Conservation (phyloP, 1,140 invertebrate genomes). For the Leptoteleia sp. region DNA sequence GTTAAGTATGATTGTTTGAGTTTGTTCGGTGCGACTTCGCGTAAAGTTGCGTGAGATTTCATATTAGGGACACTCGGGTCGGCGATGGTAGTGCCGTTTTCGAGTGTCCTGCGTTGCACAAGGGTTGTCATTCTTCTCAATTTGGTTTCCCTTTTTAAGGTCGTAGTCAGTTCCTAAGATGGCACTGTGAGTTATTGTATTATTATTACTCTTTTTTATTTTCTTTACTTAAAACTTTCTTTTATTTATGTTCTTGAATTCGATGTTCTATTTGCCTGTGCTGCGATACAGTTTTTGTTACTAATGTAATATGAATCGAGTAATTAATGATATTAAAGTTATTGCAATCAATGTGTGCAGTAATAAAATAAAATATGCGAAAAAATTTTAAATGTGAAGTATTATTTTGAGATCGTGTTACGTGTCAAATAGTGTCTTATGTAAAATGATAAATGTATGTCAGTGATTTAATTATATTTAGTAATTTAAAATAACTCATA, state of each 20-base stretch:
- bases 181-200: conserved; percentile 14
- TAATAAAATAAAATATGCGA: too few species aligned
- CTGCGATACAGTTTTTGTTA: too few species aligned
- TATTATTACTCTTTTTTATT: background rate
- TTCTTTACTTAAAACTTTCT: background rate
- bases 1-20: conserved; percentile 3
- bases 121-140: background rate
- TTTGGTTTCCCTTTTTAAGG: conserved; percentile 1
- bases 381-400: too few species aligned
- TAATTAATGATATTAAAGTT: too few species aligned
- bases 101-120: conserved; percentile 5
- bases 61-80: background rate
- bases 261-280: too few species aligned
- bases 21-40: conserved; percentile 10
- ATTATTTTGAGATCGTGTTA: too few species aligned
- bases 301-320: too few species aligned
- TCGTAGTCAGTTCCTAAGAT: background rate
- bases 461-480: background rate
- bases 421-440: too few species aligned
- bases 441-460: conserved; percentile 11
- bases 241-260: too few species aligned
- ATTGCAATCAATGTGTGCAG: too few species aligned
- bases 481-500: conserved; percentile 14
- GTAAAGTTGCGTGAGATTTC: conserved; percentile 4
- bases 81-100: background rate